phyloP scores from a whole-genome alignment of 2,113 vertebrate genomes.

The Rissa tridactyla region DNA sequence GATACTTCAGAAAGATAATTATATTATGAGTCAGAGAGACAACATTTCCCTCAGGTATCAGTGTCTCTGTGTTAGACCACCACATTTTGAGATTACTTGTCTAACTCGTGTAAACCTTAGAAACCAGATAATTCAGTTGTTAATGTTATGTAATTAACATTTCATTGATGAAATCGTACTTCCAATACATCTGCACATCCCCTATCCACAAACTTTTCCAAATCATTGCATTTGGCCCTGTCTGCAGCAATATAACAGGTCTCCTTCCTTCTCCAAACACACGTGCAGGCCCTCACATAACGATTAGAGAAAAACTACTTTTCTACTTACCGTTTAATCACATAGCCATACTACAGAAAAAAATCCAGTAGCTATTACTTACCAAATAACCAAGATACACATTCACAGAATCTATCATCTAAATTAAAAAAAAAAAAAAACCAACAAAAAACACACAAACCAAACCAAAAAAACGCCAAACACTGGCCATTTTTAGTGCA shows the following conservation, averaged over 20 bases:
- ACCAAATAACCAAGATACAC: neutral
- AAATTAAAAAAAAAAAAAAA: neutral
- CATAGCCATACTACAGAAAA: neutral
- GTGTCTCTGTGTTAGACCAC: neutral
- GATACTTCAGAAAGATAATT: neutral
- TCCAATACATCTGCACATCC: neutral
- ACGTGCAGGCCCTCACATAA: rapidly evolving
- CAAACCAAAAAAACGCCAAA: neutral
- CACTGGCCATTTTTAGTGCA: neutral
- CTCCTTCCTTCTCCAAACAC: neutral
- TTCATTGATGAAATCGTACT: neutral
- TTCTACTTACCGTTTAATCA: neutral
- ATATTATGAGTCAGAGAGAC: neutral
- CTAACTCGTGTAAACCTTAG: neutral
- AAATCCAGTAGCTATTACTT: rapidly evolving
- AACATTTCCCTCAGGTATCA: neutral
- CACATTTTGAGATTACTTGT: neutral
- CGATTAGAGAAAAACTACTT: neutral
- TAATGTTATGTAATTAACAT: neutral
- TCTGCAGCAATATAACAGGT: neutral
- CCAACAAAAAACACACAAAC: neutral
- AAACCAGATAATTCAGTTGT: neutral
- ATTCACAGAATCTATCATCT: neutral
- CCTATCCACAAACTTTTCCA: neutral
- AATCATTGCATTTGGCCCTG: neutral